Evolutionary conservation across 2,888 invertebrate species (phyloP).

Genomic region (Zaprionus lineosus): DNA sequence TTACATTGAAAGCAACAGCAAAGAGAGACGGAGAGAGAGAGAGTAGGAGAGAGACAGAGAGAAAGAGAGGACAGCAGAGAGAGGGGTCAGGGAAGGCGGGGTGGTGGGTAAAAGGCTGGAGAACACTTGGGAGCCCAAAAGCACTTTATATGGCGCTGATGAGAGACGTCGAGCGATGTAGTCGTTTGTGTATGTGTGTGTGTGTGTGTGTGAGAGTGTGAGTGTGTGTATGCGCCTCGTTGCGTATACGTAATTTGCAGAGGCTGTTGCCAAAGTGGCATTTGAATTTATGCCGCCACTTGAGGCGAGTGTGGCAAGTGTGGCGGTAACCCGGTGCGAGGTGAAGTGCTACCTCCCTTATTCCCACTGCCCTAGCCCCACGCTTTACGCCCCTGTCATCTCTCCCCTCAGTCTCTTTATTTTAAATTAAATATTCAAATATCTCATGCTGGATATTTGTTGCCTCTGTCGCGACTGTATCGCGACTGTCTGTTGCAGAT

Average conservation of each 20-base stretch:
- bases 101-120: conserved; percentile 11
- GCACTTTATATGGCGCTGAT: conserved; percentile 30
- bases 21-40: background rate
- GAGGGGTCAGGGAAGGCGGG: background rate
- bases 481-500: conserved; percentile 44
- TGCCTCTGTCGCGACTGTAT: conserved; percentile 8
- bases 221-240: too few species aligned
- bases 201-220: too few species aligned
- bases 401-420: conserved; percentile 28
- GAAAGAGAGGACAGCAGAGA: background rate
- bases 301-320: conserved; percentile 56
- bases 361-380: background rate
- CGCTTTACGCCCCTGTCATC: background rate
- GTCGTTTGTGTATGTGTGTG: conserved; percentile 32
- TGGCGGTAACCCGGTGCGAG: conserved; percentile 7
- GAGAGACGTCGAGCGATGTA: conserved; percentile 7
- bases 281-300: conserved; percentile 75
- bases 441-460: conserved; percentile 23
- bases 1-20: conserved; percentile 33
- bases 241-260: conserved; percentile 69
- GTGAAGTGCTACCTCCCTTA: conserved; percentile 18
- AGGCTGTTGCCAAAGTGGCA: conserved; percentile 67
- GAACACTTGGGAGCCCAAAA: conserved; percentile 53
- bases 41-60: background rate
- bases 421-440: conserved; percentile 67